Percentiles rank a stretch among this genome's conserved stretches.
Evolutionary conservation across 1,140 invertebrate species (phyloP).

Genomic region (Mesaphorura yosii): DNA sequence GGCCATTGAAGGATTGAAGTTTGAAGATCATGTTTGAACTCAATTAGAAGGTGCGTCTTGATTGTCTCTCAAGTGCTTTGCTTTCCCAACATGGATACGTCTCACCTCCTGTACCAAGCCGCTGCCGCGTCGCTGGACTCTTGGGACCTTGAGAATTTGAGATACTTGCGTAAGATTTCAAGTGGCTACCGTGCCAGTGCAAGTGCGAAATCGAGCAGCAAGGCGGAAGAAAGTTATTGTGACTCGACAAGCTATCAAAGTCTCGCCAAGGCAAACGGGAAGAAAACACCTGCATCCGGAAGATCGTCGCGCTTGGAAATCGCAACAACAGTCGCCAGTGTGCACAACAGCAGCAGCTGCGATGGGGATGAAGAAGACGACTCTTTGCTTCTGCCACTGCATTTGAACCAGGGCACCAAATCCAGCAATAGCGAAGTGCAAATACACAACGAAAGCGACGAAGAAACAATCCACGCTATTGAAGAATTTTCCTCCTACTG

Average conservation of each 20-base stretch:
- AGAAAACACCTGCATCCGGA: background rate
- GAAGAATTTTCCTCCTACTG: background rate
- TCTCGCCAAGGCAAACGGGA: background rate
- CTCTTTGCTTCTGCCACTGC: too few relatives aligned
- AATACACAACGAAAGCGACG: background rate
- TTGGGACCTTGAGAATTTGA: conserved; percentile 30
- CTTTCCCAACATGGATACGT: too few relatives aligned
- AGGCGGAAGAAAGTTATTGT: background rate
- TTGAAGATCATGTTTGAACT: background rate
- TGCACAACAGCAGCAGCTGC: too few relatives aligned
- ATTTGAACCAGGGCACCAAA: too few relatives aligned
- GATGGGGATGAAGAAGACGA: background rate
- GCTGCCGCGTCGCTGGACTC: conserved; percentile 21
- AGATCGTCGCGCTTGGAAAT: background rate
- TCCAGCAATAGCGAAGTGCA: background rate
- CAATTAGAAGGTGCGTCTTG: too few relatives aligned
- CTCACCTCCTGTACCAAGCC: too few relatives aligned
- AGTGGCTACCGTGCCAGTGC: too few relatives aligned
- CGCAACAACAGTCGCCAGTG: background rate
- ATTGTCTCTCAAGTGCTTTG: too few relatives aligned
- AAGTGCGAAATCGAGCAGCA: background rate
- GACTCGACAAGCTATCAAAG: conserved; percentile 19
- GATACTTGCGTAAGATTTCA: conserved; percentile 23
- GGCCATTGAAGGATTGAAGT: background rate
- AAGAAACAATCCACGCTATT: background rate